Conservation (phyloP, 2,888 invertebrate genomes). For the Norana najaformis region DNA sequence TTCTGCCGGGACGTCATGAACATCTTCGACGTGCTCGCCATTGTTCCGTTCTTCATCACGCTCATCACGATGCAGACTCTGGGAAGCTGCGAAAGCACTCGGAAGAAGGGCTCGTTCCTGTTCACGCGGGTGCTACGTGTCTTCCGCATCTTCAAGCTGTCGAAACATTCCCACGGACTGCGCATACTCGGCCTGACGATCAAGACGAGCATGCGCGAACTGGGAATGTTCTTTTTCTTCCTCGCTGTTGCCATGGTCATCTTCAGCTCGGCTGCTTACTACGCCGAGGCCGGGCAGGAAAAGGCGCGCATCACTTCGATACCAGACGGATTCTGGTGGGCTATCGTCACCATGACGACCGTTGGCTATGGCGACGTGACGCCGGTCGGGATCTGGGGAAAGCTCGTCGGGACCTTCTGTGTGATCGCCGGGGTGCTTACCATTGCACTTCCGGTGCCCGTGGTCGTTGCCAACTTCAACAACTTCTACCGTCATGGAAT, state of each 20-base stretch:
- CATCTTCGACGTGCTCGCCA: constrained; percentile 59
- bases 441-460: constrained; percentile 50
- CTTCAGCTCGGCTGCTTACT: constrained; percentile 58
- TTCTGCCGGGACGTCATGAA: constrained; percentile 56
- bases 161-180: constrained; percentile 59
- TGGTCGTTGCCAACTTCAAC: constrained; percentile 50
- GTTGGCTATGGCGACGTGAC: constrained; percentile 51
- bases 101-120: constrained; percentile 50
- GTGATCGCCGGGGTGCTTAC: constrained; percentile 49
- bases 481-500: constrained; percentile 50
- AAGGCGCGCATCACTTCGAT: constrained; percentile 56
- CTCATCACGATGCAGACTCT: constrained; percentile 47
- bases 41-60: constrained; percentile 59
- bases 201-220: constrained; percentile 55
- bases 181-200: constrained; percentile 59
- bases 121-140: constrained; percentile 55
- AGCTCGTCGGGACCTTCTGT: constrained; percentile 48
- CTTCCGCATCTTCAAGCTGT: constrained; percentile 57
- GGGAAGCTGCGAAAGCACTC: constrained; percentile 47
- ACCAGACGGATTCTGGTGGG: constrained; percentile 62
- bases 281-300: constrained; percentile 53
- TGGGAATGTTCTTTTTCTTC: constrained; percentile 59
- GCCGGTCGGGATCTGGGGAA: constrained; percentile 49
- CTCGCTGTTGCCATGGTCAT: constrained; percentile 58
- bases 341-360: constrained; percentile 56